phyloP scores from a whole-genome alignment of 2,797 vertebrate genomes.

The Macropodus opercularis region DNA sequence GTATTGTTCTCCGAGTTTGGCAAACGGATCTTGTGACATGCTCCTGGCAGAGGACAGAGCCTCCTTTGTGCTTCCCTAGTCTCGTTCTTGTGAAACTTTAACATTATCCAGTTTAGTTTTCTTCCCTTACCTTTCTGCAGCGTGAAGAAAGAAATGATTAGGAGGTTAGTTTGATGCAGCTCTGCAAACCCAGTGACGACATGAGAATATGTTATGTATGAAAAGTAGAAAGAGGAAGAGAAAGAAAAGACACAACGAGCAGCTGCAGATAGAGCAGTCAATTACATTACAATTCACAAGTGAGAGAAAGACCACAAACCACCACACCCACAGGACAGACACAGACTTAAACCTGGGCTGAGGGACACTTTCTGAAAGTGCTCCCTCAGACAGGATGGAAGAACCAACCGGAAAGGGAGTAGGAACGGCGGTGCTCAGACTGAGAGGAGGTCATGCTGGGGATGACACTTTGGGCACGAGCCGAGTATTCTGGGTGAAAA shows the following conservation, averaged over 20 bases:
- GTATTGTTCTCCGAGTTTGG: slow-evolving; percentile 76
- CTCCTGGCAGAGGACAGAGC: slow-evolving; percentile 77
- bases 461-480: slow-evolving; percentile 75
- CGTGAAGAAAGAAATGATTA: slow-evolving; percentile 13
- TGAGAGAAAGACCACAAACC: slow-evolving; percentile 35
- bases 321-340: slow-evolving; percentile 49
- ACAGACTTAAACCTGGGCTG: slow-evolving; percentile 38
- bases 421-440: slow-evolving; percentile 74
- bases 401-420: slow-evolving; percentile 81
- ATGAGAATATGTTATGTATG: slow-evolving; percentile 65
- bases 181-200: slow-evolving; percentile 54
- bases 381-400: slow-evolving; percentile 44
- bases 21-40: slow-evolving; percentile 82
- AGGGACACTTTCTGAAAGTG: slow-evolving; percentile 50
- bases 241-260: slow-evolving; percentile 21
- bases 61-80: slow-evolving; percentile 74
- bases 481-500: slow-evolving; percentile 81
- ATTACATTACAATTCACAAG: slow-evolving; percentile 27
- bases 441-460: slow-evolving; percentile 73
- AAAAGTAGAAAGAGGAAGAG: slow-evolving; percentile 46
- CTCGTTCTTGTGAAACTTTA: slow-evolving; percentile 74
- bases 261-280: slow-evolving; percentile 25
- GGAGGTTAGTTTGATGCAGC: slow-evolving; percentile 34
- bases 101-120: slow-evolving; percentile 53
- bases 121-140: slow-evolving; percentile 46